These are phyloP conservation scores for Hydrozoanthus gracilis DNA, from an alignment of 92 coral and sea anemone genomes.

Conservation along the genomic window DNA sequence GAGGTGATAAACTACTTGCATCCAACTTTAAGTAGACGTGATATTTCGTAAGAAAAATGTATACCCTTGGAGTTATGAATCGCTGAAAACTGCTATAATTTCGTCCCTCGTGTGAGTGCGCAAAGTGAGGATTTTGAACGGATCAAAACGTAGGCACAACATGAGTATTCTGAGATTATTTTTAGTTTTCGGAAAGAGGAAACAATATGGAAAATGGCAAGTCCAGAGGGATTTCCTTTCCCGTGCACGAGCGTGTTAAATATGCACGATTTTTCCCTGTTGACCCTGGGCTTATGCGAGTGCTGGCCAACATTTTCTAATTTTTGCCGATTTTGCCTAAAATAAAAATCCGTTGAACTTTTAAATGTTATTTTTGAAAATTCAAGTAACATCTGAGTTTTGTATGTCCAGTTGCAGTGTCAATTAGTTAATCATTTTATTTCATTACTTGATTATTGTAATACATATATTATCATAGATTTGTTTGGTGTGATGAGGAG, in stretches of 20 bases:
- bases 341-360: constrained; percentile 24
- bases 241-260: constrained; percentile 43
- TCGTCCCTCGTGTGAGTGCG: constrained; percentile 43
- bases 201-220: constrained; percentile 13
- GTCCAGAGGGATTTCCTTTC: constrained; percentile 32
- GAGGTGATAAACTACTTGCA: constrained; percentile 37
- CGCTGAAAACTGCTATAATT: constrained; percentile 33
- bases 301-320: constrained; percentile 29
- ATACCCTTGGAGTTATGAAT: constrained; percentile 42
- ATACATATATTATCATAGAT: constrained; percentile 19
- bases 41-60: constrained; percentile 14
- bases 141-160: constrained; percentile 11
- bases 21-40: constrained; percentile 38
- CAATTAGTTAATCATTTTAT: constrained; percentile 1
- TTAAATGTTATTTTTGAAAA: not conserved
- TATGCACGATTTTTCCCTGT: constrained; percentile 46
- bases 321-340: constrained; percentile 42
- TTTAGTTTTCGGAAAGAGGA: constrained; percentile 45
- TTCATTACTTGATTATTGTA: constrained; percentile 1
- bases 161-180: constrained; percentile 20
- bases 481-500: constrained; percentile 23
- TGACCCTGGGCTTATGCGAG: constrained; percentile 36
- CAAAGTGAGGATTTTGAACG: constrained; percentile 30
- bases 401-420: constrained; percentile 13
- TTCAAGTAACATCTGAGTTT: constrained; percentile 32